Evolutionary conservation across 2,888 invertebrate species (phyloP), one percentile per base, ranked within the genome.

Genomic region (Phania funesta): DNA sequence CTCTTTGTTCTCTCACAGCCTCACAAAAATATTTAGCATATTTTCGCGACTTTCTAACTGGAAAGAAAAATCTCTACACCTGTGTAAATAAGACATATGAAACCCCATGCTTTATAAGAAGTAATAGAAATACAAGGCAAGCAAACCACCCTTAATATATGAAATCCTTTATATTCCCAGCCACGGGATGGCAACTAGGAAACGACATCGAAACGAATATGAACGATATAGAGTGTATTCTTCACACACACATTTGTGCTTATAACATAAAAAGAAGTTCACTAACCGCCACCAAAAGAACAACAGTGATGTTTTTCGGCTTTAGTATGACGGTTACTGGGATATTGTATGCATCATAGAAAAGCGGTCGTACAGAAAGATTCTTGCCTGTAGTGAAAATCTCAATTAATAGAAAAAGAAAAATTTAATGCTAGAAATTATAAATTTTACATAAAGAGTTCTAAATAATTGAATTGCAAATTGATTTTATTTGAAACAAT

Each of bases 261-360:
- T 16, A 22, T n/a, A 24, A 29, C 11, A 46, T 24, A 54, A 62
- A 50, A 54, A 75, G 50, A 78, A 82, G 82, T 82, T 82, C 82
- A 82, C 50, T 82, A 82, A 82, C 82, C 82, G 82, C 82, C 82
- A 82, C 78, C 82, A 78, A 70, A 68, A 68, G 41, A 46, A 75
- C 18, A 50, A 54, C 32, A 54, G 32, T 50, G 50, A 73, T 58
- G 71, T 65, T 65, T 54, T 73, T 73, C 24, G 32, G 78, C 71
- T 70, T 82, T 60, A 82, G 82, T 82, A 70, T 82, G 18, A 82
- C 78, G 82, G 82, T 82, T 82, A 78, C 82, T 78, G 74, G 82
- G 78, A 82, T 75, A 82, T 78, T 78, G 82, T 64, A 32, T 74
- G 82, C 78, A 82, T 78, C 78, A 78, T 64, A 75, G 68, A 70